Conservation (phyloP, 2,113 vertebrate species). For the Mormyrus lacerda region DNA sequence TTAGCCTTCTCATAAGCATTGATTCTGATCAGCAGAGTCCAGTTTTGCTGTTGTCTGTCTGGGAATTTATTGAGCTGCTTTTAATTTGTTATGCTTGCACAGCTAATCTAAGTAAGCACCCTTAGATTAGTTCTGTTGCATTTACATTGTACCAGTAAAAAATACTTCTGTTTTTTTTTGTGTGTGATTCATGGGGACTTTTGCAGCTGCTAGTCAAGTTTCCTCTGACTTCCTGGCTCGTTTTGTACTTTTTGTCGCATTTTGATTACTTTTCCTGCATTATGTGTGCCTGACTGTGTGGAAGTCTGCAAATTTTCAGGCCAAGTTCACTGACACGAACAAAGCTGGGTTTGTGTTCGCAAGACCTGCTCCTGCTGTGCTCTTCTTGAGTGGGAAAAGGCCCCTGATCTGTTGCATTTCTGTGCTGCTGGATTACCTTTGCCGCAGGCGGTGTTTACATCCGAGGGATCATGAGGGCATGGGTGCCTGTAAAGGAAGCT, state of each 20-base stretch:
- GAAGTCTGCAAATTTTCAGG: not conserved
- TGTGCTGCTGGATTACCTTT: not conserved
- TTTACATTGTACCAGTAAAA: not conserved
- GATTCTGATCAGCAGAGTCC: not conserved
- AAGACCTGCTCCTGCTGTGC: not conserved
- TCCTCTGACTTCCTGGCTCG: not conserved
- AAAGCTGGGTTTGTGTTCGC: not conserved
- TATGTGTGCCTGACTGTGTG: not conserved
- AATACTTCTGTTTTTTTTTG: not conserved
- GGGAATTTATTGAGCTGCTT: not conserved
- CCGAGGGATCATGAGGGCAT: not conserved
- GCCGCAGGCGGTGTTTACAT: not conserved
- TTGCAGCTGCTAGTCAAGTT: not conserved
- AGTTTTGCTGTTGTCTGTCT: not conserved
- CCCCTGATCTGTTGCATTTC: not conserved
- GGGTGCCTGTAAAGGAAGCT: not conserved
- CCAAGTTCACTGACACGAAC: not conserved
- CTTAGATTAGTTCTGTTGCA: not conserved
- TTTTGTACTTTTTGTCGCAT: not conserved
- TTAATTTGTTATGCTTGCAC: not conserved
- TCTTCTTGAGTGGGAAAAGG: not conserved
- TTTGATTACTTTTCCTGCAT: not conserved
- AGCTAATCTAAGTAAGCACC: not conserved
- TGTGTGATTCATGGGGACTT: not conserved
- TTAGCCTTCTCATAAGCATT: not conserved